Base-by-base conservation (phyloP, 2,888 invertebrate species). In the Himalopsyche japonica region DNA sequence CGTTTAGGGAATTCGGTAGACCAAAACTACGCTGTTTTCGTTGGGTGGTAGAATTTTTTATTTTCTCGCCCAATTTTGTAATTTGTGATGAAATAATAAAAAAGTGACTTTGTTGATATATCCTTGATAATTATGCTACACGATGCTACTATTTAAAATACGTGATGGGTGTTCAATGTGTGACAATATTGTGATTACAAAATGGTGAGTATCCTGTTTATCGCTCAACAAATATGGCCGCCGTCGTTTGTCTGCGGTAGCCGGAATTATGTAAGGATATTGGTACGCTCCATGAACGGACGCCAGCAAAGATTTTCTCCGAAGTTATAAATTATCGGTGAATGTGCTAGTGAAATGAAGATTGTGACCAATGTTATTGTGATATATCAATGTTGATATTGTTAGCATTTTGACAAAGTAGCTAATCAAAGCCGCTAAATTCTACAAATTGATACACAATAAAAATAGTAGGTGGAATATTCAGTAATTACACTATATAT, bases 151-250 rank as follows among this genome's bases (percentile, higher is more conserved):
- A 79, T 78, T 85, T 81, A 83, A 77, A 80, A 82, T 57, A 79
- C 84, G 82, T 79, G 87, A 88, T 85, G 81, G 84, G 85, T 84
- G 76, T 48, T 20, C 82, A 78, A 81, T 85, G 82, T 85, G 84
- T 80, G 83, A 84, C 81, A 85, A 84, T 84, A 82, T 86, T 82
- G 84, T 84, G 86, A 86, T 86, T 86, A 84, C 84, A 86, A 86
- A 86, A 86, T 86, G 86, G 86, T 86, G 84, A 86, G 86, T 84
- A 80, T 82, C 77, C 79, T 76, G 82, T 80, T 82, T 84, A 79
- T 80, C 76, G 77, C 76, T 43, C 76, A 82, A 24, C 78, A 78
- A 86, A 81, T 79, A 84, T 84, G 84, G 84, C 84, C 82, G 84
- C 84, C 76, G 79, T 49, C 34, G 81, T 79, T 81, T 43, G 82